phyloP scores from a whole-genome alignment of 2,797 vertebrate species.

The Mionectes olivaceus region DNA sequence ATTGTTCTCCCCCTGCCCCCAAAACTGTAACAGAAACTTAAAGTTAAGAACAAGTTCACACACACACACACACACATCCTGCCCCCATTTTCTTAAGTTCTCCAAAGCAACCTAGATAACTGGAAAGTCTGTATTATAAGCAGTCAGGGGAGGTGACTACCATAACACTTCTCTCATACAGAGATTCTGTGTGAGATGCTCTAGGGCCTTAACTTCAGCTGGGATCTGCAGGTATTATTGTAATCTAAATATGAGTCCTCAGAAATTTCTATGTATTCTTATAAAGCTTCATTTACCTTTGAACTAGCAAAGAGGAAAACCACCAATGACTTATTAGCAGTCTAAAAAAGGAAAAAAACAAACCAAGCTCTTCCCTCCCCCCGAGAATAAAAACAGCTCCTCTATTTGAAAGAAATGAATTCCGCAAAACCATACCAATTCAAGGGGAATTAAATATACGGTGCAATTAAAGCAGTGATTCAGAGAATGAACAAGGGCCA shows the following conservation, averaged over 20 bases:
- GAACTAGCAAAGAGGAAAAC: background rate
- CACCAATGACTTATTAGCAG: background rate
- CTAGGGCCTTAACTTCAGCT: background rate
- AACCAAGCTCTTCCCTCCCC: background rate
- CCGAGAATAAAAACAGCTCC: background rate
- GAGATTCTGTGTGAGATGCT: background rate
- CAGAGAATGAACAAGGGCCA: background rate
- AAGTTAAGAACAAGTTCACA: background rate
- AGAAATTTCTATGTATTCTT: background rate
- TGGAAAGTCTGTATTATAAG: background rate
- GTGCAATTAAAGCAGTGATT: background rate
- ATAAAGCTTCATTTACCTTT: background rate
- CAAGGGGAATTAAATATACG: background rate
- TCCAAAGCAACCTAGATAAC: background rate
- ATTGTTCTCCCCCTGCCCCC: background rate
- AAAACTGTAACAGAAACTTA: background rate
- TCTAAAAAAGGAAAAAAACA: background rate
- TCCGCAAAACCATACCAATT: background rate
- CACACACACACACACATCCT: rapidly evolving
- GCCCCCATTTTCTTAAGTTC: background rate
- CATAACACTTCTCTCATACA: background rate
- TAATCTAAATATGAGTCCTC: constrained; percentile 6
- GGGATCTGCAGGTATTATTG: background rate
- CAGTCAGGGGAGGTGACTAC: background rate
- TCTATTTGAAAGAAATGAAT: background rate